Base-by-base conservation (phyloP, 2,888 invertebrate species). In the Pristionchus maxplancki region DNA sequence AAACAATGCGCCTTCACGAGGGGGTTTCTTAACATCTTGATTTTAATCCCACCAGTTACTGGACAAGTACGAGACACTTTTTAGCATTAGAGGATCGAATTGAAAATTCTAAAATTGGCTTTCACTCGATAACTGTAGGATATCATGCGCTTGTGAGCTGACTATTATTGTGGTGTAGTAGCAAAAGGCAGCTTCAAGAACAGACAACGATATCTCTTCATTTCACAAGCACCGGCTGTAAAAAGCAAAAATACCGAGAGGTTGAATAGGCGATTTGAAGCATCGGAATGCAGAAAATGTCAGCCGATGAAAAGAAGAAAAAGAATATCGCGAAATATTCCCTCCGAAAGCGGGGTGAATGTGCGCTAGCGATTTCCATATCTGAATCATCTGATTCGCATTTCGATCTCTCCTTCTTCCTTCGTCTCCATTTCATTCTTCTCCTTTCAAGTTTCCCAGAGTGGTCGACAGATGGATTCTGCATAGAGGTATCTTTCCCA, bases 201-300 rank as follows among this genome's bases (percentile, higher is more conserved):
- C n/a, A n/a, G n/a, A n/a, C n/a, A n/a, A n/a, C n/a, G n/a, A n/a
- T n/a, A n/a, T n/a, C n/a, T n/a, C n/a, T n/a, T n/a, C n/a, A n/a
- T n/a, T n/a, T n/a, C n/a, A n/a, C n/a, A n/a, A n/a, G n/a, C n/a
- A n/a, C n/a, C n/a, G n/a, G n/a, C n/a, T n/a, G n/a, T n/a, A n/a
- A n/a, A n/a, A n/a, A n/a, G n/a, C n/a, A n/a, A n/a, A n/a, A n/a
- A n/a, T n/a, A n/a, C n/a, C n/a, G n/a, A n/a, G n/a, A n/a, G 4
- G 20, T 15, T 24, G 53, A 58, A 20, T 24, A 64, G 24, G 62
- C n/a, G 62, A 64, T n/a, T 28, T 28, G 3, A 28, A 28, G 62
- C 62, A 58, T 17, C 15, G 71, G 71, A 71, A 71, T 71, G 71
- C 71, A 5, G 71, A 71, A 71, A 71, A 71, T 71, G 71, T 37